phyloP scores from a whole-genome alignment of 1,140 invertebrate genomes.

The Delia radicum region DNA sequence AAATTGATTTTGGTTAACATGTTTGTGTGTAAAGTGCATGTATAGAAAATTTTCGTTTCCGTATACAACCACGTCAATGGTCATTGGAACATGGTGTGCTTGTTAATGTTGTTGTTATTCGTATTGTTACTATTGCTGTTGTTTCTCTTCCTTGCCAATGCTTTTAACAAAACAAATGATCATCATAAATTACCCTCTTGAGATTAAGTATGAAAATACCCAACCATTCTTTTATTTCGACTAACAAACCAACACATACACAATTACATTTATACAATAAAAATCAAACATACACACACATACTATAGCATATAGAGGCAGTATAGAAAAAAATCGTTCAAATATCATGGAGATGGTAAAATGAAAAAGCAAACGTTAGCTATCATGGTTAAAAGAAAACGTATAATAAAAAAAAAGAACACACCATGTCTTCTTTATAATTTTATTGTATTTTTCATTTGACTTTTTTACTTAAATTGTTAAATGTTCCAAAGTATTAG shows the following conservation, averaged over 20 bases:
- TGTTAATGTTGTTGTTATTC: not conserved
- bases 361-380: not conserved
- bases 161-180: constrained; percentile 54
- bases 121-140: constrained; percentile 11
- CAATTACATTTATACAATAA: not conserved
- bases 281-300: too few relatives aligned
- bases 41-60: too few relatives aligned
- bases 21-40: too few relatives aligned
- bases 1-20: too few relatives aligned
- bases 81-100: not conserved
- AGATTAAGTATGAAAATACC: constrained; percentile 35
- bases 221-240: not conserved
- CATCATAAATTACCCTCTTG: constrained; percentile 54
- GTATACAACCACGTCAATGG: not conserved
- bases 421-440: not conserved
- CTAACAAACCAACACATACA: not conserved
- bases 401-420: not conserved
- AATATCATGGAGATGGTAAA: not conserved
- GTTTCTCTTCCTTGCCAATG: constrained; percentile 34
- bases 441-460: constrained; percentile 5
- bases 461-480: constrained; percentile 5
- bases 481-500: not conserved
- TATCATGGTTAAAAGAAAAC: not conserved
- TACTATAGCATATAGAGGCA: not conserved
- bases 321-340: not conserved